phyloP scores from a whole-genome alignment of 2,888 invertebrate species.

The Diloba caeruleocephala region DNA sequence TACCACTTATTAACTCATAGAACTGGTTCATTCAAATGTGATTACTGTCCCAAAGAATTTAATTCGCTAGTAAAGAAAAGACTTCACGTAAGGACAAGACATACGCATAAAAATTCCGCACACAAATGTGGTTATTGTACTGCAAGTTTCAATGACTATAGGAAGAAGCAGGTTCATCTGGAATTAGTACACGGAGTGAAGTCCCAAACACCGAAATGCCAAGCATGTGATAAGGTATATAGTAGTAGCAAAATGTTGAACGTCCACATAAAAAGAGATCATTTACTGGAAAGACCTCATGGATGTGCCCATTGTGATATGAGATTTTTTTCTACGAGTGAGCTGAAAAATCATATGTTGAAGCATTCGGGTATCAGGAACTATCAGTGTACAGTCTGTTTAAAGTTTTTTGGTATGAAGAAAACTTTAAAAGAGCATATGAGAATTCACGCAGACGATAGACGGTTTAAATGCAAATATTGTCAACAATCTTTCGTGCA shows the following conservation, averaged over 20 bases:
- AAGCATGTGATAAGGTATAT: constrained; percentile 81
- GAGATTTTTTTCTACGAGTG: constrained; percentile 52
- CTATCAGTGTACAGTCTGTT: constrained; percentile 72
- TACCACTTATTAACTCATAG: constrained; percentile 68
- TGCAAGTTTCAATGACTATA: constrained; percentile 72
- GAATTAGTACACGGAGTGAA: constrained; percentile 65
- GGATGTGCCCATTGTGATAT: constrained; percentile 45
- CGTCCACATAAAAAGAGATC: constrained; percentile 75
- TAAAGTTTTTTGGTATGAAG: constrained; percentile 62
- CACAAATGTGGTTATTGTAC: constrained; percentile 70
- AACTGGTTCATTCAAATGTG: constrained; percentile 62
- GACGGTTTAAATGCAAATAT: constrained; percentile 53
- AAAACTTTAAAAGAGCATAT: constrained; percentile 62
- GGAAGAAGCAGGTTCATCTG: constrained; percentile 74
- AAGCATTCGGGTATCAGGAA: constrained; percentile 71
- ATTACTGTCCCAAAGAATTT: constrained; percentile 61
- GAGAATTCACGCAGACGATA: constrained; percentile 64
- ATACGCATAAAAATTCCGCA: constrained; percentile 50
- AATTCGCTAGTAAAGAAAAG: constrained; percentile 60
- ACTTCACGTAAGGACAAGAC: constrained; percentile 57
- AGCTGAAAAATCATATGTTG: constrained; percentile 73
- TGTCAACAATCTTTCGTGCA: constrained; percentile 67
- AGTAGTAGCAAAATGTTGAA: constrained; percentile 79
- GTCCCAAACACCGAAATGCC: constrained; percentile 69
- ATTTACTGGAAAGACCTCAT: constrained; percentile 55